These are phyloP conservation scores for Lycaon pictus DNA, from an alignment of 2,113 vertebrate species.

Conservation along the genomic window DNA sequence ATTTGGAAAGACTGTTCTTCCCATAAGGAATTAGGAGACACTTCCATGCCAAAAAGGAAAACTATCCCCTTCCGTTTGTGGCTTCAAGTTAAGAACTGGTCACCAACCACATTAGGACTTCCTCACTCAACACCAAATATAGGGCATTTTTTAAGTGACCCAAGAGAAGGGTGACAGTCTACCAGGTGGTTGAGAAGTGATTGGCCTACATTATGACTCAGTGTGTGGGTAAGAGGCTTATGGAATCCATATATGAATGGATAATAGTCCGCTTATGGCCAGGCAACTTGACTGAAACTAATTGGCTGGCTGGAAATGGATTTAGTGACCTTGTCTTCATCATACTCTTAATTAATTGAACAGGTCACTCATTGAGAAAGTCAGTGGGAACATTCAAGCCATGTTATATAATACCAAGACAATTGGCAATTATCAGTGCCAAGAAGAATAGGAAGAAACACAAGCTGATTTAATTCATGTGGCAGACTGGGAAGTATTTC, in stretches of 20 bases:
- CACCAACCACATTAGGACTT: neutral
- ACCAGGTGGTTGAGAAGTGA: neutral
- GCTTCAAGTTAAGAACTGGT: neutral
- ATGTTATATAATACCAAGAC: neutral
- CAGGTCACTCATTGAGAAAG: slow-evolving; percentile 15
- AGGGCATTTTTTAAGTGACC: neutral
- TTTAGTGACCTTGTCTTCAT: neutral
- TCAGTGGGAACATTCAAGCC: neutral
- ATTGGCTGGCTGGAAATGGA: neutral
- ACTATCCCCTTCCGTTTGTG: neutral
- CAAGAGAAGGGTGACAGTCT: neutral
- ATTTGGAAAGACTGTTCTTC: neutral
- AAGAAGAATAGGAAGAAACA: slow-evolving; percentile 48
- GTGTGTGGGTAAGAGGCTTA: neutral
- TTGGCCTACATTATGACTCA: neutral
- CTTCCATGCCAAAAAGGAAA: neutral
- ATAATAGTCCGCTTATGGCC: neutral
- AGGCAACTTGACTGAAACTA: neutral
- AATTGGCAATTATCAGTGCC: neutral
- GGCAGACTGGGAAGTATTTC: slow-evolving; percentile 7
- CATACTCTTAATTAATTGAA: neutral
- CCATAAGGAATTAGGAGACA: neutral
- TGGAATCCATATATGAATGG: neutral
- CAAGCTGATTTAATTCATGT: neutral
- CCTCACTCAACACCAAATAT: neutral